phyloP scores from a whole-genome alignment of 2,888 invertebrate genomes.

The Embidobia sp. region DNA sequence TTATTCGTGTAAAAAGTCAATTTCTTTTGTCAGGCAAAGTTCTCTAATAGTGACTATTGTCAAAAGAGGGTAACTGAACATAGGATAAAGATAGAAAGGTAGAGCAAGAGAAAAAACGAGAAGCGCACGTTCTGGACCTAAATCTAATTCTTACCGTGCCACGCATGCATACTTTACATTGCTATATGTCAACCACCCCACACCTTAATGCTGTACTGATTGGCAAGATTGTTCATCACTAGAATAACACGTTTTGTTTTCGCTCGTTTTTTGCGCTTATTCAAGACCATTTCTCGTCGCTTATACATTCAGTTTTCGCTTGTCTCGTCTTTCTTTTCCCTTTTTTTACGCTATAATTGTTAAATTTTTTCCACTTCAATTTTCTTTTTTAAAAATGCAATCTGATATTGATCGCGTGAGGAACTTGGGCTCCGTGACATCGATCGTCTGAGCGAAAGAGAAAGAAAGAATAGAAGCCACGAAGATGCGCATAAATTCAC shows the following conservation, averaged over 20 bases:
- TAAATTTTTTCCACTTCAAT: too few relatives aligned
- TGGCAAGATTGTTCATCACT: slow-evolving; percentile 45
- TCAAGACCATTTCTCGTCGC: neutral
- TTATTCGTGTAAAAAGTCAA: neutral
- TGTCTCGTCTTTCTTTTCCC: neutral
- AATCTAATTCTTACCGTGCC: slow-evolving; percentile 76
- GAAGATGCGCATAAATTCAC: slow-evolving; percentile 64
- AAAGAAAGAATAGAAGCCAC: slow-evolving; percentile 69
- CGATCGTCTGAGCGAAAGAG: slow-evolving; percentile 68
- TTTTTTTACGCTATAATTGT: slow-evolving; percentile 12
- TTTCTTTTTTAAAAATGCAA: slow-evolving; percentile 33
- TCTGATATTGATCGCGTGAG: slow-evolving; percentile 66
- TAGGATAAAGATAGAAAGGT: slow-evolving; percentile 58
- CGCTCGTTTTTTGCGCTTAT: slow-evolving; percentile 3
- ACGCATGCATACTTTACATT: slow-evolving; percentile 71
- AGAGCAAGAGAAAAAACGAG: slow-evolving; percentile 62
- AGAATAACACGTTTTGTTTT: slow-evolving; percentile 41
- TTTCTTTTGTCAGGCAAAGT: slow-evolving; percentile 31
- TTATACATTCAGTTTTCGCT: too few relatives aligned
- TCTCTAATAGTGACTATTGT: slow-evolving; percentile 39
- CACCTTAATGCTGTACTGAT: slow-evolving; percentile 61
- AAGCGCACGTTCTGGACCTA: slow-evolving; percentile 65
- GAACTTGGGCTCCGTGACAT: slow-evolving; percentile 69
- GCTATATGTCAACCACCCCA: slow-evolving; percentile 66
- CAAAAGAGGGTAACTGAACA: slow-evolving; percentile 46